phyloP scores from a whole-genome alignment of 2,888 invertebrate species.

The Sericinus montela region DNA sequence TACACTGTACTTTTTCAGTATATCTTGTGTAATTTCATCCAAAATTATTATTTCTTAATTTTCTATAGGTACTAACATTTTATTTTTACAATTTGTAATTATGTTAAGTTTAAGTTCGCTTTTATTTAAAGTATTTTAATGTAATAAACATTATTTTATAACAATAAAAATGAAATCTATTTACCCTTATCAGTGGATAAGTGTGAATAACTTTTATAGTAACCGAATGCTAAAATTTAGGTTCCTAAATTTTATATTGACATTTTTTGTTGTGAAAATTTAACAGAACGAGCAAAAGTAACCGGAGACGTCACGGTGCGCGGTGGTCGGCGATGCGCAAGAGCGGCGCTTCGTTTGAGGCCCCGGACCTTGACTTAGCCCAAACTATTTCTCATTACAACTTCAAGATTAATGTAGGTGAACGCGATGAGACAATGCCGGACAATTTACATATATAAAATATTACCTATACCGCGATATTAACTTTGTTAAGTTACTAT shows the following conservation, averaged over 20 bases:
- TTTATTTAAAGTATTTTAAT: too few relatives aligned
- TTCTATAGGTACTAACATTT: too few relatives aligned
- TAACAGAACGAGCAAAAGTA: constrained; percentile 29
- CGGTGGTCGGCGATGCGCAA: constrained; percentile 35
- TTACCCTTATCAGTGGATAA: constrained; percentile 90
- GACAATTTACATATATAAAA: not conserved
- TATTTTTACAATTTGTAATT: too few relatives aligned
- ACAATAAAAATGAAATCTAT: constrained; percentile 23
- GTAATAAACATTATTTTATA: too few relatives aligned
- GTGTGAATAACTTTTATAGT: constrained; percentile 86
- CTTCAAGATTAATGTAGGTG: not conserved
- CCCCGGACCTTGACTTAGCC: constrained; percentile 41
- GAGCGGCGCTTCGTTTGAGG: constrained; percentile 27
- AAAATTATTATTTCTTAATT: too few relatives aligned
- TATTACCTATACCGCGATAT: too few relatives aligned
- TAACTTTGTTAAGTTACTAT: too few relatives aligned
- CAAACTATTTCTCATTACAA: constrained; percentile 35
- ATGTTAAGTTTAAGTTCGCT: too few relatives aligned
- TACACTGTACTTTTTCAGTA: too few relatives aligned
- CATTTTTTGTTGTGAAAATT: constrained; percentile 22
- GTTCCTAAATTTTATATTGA: too few relatives aligned
- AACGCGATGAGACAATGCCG: not conserved
- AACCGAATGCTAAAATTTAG: too few relatives aligned
- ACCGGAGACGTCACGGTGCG: constrained; percentile 43
- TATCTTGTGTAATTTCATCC: too few relatives aligned